Conservation (phyloP, 2,113 vertebrate species). For the Hypocryptadius cinnamomeus region DNA sequence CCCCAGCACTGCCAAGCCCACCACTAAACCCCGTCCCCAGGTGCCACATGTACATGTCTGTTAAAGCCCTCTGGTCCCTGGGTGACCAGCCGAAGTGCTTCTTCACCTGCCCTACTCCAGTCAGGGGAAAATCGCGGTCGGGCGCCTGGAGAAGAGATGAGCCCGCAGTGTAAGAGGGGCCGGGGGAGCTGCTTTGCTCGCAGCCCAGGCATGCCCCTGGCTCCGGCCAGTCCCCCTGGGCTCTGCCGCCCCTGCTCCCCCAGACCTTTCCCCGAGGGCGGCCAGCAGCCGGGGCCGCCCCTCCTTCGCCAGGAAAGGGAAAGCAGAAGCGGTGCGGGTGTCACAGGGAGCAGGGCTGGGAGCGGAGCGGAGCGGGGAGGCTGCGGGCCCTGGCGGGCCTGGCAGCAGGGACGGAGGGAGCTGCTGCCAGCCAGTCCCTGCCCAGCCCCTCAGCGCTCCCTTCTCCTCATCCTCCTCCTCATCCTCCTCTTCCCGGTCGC, state of each 20-base stretch:
- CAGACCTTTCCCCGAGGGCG: neutral
- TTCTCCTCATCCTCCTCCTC: neutral
- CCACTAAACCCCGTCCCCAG: neutral
- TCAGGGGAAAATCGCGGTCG: rapidly evolving
- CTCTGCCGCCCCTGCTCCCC: neutral
- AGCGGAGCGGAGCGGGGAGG: neutral
- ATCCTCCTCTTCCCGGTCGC: neutral
- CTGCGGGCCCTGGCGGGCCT: neutral
- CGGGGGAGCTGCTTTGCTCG: rapidly evolving
- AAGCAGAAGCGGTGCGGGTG: neutral
- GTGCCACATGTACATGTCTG: neutral
- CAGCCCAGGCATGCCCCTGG: rapidly evolving
- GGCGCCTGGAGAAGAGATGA: rapidly evolving
- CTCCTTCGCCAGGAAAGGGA: neutral
- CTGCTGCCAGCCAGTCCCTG: neutral
- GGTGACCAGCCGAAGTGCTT: rapidly evolving
- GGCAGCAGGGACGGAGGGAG: neutral
- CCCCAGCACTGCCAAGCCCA: neutral
- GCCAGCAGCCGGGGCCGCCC: neutral
- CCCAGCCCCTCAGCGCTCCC: neutral
- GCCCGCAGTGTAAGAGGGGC: rapidly evolving
- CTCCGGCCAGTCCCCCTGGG: no score
- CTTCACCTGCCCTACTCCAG: neutral
- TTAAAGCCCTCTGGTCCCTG: neutral
- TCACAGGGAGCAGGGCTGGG: neutral